Evolutionary conservation across 2,888 invertebrate species (phyloP).

Genomic region (Pristionchus mayeri): DNA sequence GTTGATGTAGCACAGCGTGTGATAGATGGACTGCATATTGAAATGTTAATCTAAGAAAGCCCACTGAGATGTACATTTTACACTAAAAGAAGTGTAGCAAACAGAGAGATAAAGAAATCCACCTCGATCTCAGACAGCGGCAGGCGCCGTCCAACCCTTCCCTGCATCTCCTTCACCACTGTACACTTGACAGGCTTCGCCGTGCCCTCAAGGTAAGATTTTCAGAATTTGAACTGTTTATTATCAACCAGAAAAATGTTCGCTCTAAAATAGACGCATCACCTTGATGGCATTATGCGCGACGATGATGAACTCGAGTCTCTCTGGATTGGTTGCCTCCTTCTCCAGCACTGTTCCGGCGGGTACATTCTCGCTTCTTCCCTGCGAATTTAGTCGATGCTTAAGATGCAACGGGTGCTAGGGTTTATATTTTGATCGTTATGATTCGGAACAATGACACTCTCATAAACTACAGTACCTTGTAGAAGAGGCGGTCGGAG

Average conservation of each 20-base stretch:
- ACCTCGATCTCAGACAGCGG: neutral
- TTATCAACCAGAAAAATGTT: neutral
- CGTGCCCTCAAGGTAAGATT: neutral
- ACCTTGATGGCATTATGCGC: conserved; percentile 31
- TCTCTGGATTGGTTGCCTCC: neutral
- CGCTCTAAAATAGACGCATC: no score
- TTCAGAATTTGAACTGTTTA: neutral
- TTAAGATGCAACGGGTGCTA: no score
- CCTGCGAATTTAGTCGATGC: no score
- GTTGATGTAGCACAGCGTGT: neutral
- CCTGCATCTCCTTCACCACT: neutral
- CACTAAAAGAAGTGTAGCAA: no score
- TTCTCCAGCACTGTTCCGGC: conserved; percentile 1
- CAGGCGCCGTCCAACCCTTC: neutral
- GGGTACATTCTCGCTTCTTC: neutral
- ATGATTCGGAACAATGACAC: no score
- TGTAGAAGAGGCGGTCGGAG: neutral
- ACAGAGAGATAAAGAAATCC: neutral
- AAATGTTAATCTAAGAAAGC: neutral
- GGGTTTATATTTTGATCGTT: no score
- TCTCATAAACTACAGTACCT: no score
- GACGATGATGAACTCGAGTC: neutral
- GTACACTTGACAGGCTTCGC: conserved; percentile 1
- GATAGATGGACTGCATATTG: neutral
- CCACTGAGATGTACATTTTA: neutral